A percentile compares a stretch with the other conserved stretches of the same genome.
phyloP scores from a whole-genome alignment of 2,888 invertebrate species.

The Anthophora plumipes region DNA sequence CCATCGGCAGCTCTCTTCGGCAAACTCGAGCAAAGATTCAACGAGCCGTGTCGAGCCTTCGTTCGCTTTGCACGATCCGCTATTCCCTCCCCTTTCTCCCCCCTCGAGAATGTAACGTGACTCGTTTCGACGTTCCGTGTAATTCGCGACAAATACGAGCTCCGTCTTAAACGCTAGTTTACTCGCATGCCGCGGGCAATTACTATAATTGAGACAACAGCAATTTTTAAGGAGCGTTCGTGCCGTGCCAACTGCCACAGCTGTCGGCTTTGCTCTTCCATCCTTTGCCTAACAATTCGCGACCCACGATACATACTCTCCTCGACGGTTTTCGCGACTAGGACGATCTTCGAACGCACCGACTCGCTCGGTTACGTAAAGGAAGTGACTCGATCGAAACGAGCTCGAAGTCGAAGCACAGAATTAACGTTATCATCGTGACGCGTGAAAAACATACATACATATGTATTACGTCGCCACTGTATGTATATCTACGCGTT shows the following conservation, averaged over 20 bases:
- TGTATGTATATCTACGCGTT: background rate
- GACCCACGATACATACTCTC: too few relatives aligned
- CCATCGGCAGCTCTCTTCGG: too few relatives aligned
- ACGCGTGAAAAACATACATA: slow-evolving; percentile 42
- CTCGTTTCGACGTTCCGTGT: slow-evolving; percentile 71
- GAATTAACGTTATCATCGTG: slow-evolving; percentile 58
- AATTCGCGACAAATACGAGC: slow-evolving; percentile 75
- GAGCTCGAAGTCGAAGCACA: slow-evolving; percentile 29
- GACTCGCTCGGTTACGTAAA: slow-evolving; percentile 42
- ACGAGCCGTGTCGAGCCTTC: slow-evolving; percentile 31
- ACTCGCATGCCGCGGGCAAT: slow-evolving; percentile 75
- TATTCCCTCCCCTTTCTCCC: background rate
- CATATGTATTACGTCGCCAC: background rate
- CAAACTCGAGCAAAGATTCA: slow-evolving; percentile 32
- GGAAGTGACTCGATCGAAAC: slow-evolving; percentile 56
- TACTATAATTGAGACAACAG: slow-evolving; percentile 73
- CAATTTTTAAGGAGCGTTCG: slow-evolving; percentile 70
- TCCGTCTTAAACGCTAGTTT: slow-evolving; percentile 78
- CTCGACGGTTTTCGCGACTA: too few relatives aligned
- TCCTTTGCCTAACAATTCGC: background rate
- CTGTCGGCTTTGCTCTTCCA: background rate
- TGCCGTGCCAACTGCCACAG: background rate
- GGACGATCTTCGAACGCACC: too few relatives aligned
- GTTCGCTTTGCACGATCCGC: too few relatives aligned
- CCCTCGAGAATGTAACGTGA: slow-evolving; percentile 67